Evolutionary conservation across 2,113 vertebrate genomes (phyloP).

Genomic region (Periophthalmus modestus): DNA sequence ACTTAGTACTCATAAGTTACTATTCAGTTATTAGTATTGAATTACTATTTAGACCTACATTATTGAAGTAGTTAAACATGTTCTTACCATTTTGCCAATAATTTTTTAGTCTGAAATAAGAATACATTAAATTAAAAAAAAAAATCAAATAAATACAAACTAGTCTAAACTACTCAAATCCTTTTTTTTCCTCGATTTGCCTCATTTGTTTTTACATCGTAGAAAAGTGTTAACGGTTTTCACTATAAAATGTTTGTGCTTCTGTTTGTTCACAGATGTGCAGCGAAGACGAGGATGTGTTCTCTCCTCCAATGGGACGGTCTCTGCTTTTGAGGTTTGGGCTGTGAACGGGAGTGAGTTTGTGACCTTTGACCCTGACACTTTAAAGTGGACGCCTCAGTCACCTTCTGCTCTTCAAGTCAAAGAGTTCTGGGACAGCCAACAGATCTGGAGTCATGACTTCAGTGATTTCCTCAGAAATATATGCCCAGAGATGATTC

Average conservation of each 20-base stretch:
- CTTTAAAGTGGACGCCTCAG: not conserved
- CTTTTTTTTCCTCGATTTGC: too few relatives aligned
- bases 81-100: too few relatives aligned
- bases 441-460: not conserved
- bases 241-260: not conserved
- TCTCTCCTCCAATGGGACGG: not conserved
- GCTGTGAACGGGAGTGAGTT: slow-evolving; percentile 22
- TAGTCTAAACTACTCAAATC: too few relatives aligned
- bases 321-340: slow-evolving; percentile 18
- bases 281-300: slow-evolving; percentile 8
- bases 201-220: too few relatives aligned
- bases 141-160: too few relatives aligned
- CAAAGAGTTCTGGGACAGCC: not conserved
- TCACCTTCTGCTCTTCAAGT: not conserved
- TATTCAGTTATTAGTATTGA: not conserved
- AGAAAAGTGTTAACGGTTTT: too few relatives aligned
- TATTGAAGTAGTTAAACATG: too few relatives aligned
- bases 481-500: slow-evolving; percentile 4
- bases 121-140: too few relatives aligned
- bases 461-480: not conserved
- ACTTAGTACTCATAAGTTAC: too few relatives aligned
- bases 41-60: not conserved
- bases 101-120: too few relatives aligned
- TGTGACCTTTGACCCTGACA: slow-evolving; percentile 14
- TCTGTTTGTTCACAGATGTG: not conserved